Conservation (phyloP, 35 echinoderm and acorn worm species). For the Heliocidaris tuberculata region DNA sequence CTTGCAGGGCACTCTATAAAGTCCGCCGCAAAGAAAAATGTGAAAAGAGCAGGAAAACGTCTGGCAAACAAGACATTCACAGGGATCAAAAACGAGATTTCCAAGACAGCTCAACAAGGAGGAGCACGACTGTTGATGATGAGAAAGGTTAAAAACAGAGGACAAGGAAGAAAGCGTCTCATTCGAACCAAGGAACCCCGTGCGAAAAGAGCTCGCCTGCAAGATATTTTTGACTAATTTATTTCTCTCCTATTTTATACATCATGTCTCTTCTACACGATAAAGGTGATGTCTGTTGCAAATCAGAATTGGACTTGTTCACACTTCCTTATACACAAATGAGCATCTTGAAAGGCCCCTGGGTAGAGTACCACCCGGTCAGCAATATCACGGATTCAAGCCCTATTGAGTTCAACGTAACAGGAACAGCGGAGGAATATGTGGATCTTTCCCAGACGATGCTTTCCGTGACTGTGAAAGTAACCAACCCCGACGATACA, state of each 20-base stretch:
- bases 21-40: too few species aligned
- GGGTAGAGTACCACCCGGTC: too few species aligned
- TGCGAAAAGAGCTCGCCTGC: background rate
- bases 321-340: slow-evolving; percentile 43
- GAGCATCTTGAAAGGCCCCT: too few species aligned
- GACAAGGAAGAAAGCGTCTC: background rate
- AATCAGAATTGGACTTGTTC: slow-evolving; percentile 60
- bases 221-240: background rate
- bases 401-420: slow-evolving; percentile 48
- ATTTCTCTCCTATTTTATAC: background rate
- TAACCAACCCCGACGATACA: slow-evolving; percentile 42
- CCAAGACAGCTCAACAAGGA: background rate
- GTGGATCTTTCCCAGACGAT: slow-evolving; percentile 60
- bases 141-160: background rate
- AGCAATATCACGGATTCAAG: slow-evolving; percentile 59
- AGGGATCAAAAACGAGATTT: background rate
- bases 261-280: slow-evolving; percentile 40
- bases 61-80: too few species aligned
- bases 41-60: too few species aligned
- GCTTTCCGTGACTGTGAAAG: slow-evolving; percentile 51
- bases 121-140: background rate
- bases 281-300: slow-evolving; percentile 15
- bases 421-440: slow-evolving; percentile 53
- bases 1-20: too few species aligned
- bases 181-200: background rate